These are phyloP conservation scores for Pygocentrus nattereri DNA, from an alignment of 2,797 vertebrate species.

Conservation along the genomic window DNA sequence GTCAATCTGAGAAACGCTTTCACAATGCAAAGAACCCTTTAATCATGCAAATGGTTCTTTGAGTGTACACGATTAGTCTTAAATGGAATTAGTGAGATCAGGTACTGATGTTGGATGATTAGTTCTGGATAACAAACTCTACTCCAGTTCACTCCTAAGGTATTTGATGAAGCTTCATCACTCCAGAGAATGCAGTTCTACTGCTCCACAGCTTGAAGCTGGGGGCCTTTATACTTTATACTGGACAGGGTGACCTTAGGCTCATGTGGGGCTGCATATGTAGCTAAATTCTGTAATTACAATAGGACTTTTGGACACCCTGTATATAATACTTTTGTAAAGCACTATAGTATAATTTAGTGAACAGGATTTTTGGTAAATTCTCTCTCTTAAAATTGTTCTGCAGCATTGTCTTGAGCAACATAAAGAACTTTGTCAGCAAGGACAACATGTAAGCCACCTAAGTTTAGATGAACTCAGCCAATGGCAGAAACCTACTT, in stretches of 20 bases:
- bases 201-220: no score
- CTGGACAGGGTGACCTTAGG: no score
- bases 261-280: no score
- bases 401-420: not conserved
- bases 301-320: not conserved
- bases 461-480: constrained; percentile 23
- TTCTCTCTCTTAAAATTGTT: not conserved
- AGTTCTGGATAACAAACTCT: no score
- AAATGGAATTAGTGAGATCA: no score
- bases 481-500: constrained; percentile 9
- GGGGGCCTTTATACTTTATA: not conserved
- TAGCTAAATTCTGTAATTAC: no score
- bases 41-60: no score
- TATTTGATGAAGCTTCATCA: not conserved
- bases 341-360: not conserved
- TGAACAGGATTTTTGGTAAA: not conserved
- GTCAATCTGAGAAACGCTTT: no score
- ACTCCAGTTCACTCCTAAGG: not conserved
- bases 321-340: not conserved
- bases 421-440: not conserved
- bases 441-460: constrained; percentile 12
- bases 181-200: not conserved
- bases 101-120: no score
- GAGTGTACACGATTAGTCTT: no score
- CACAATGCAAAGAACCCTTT: no score